These are phyloP conservation scores for Terebella lapidaria DNA, from an alignment of 2,888 invertebrate species.

Conservation along the genomic window DNA sequence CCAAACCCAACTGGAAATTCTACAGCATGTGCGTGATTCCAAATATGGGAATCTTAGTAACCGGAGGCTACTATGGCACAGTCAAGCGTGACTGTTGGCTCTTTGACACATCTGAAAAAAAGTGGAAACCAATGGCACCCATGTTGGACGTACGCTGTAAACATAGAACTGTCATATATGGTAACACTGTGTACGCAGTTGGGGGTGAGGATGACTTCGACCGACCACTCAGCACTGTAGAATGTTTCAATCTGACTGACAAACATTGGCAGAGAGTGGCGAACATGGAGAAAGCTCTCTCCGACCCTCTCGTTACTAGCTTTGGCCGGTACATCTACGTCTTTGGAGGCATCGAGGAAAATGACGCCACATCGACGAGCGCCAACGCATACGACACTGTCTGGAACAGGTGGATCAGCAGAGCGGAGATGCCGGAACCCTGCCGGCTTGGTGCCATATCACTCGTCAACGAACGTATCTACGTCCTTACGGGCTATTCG, in stretches of 20 bases:
- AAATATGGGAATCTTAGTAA: slow-evolving; percentile 14
- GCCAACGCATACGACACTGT: slow-evolving; percentile 12
- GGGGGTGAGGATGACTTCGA: slow-evolving; percentile 22
- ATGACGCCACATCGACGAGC: slow-evolving; percentile 6
- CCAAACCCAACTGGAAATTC: slow-evolving; percentile 18
- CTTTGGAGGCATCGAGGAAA: slow-evolving; percentile 16
- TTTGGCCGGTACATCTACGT: slow-evolving; percentile 15
- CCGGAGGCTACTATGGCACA: slow-evolving; percentile 16
- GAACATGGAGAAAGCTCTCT: slow-evolving; percentile 12
- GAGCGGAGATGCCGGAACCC: slow-evolving; percentile 15
- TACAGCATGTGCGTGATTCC: slow-evolving; percentile 13
- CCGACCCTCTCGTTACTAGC: slow-evolving; percentile 14
- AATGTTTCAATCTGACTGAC: slow-evolving; percentile 4
- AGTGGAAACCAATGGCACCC: slow-evolving; percentile 17
- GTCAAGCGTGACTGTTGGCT: slow-evolving; percentile 21
- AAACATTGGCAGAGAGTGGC: slow-evolving; percentile 8
- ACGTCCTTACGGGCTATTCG: slow-evolving; percentile 16
- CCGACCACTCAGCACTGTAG: slow-evolving; percentile 9
- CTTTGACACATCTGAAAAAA: slow-evolving; percentile 16
- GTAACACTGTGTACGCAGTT: slow-evolving; percentile 13
- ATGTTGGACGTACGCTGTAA: slow-evolving; percentile 14
- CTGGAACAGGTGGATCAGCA: slow-evolving; percentile 14
- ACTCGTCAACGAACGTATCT: slow-evolving; percentile 16
- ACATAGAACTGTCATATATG: slow-evolving; percentile 15
- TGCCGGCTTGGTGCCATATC: slow-evolving; percentile 15